Base-by-base conservation (phyloP, 2,888 invertebrate species). In the Eilema caniola region DNA sequence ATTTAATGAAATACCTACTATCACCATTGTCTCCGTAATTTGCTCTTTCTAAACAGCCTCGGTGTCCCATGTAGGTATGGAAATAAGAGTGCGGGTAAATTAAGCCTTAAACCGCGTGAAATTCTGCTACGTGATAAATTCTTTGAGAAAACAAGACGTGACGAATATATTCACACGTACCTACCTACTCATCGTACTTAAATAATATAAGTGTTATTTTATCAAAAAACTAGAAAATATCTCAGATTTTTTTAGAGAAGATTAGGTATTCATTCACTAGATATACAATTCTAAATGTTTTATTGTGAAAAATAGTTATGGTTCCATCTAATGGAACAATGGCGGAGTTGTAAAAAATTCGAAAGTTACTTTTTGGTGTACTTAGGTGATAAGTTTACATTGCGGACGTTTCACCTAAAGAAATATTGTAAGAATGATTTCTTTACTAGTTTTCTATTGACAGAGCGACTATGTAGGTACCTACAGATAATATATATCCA, bases 301-400 rank as follows among this genome's bases (percentile, higher is more conserved):
- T 53, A 53, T 53, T 53, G 20, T 53, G 53, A 53, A 53, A 47
- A 47, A 47, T n/a, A 53, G 53, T 53, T 53, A 53, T n/a, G n/a
- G 53, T 53, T n/a, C n/a, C 53, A 47, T 7, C 20, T 20, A 53
- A 53, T 53, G n/a, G 53, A 53, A 53, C n/a, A 53, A 53, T 53
- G 53, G 10, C 53, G n/a, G 53, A n/a, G n/a, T n/a, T 53, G n/a
- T 8, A 53, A 47, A 47, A 47, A 47, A 47, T 1, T n/a, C n/a
- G 53, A 53, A 53, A 53, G 53, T 53, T n/a, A n/a, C 53, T 53
- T n/a, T 53, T 53, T 20, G 20, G 16, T 47, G 47, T 47, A 47
- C 20, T 20, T 20, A 53, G 53, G n/a, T 53, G n/a, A 53, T 10
- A 47, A 47, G 47, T 53, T 53, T 53, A n/a, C n/a, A 53, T n/a